phyloP scores from a whole-genome alignment of 2,888 invertebrate genomes.

The Temnothorax unifasciatus region DNA sequence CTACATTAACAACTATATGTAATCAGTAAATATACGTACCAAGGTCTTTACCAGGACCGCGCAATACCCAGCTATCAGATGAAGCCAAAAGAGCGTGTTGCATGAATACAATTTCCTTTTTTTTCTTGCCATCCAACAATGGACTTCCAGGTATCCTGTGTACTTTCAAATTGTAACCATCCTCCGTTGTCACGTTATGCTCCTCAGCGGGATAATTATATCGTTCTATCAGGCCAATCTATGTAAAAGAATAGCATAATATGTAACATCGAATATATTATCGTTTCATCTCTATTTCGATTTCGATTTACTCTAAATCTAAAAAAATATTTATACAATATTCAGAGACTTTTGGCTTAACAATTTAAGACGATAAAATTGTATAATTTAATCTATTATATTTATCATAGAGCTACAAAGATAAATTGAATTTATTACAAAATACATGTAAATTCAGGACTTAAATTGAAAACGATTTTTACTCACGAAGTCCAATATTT shows the following conservation, averaged over 20 bases:
- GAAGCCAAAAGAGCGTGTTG: conserved; percentile 80
- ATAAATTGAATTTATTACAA: background rate
- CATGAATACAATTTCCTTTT: conserved; percentile 78
- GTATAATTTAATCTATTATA: background rate
- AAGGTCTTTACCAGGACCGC: conserved; percentile 81
- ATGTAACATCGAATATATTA: background rate
- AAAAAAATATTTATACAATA: background rate
- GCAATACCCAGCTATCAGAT: conserved; percentile 81
- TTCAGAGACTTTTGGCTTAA: background rate
- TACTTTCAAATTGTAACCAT: conserved; percentile 79
- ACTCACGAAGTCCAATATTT: conserved; percentile 41
- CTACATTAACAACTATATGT: conserved; percentile 72
- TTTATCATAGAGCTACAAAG: no score
- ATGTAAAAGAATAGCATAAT: conserved; percentile 69
- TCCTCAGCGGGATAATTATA: conserved; percentile 80
- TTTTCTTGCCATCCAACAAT: conserved; percentile 60
- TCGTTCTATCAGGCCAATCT: conserved; percentile 77
- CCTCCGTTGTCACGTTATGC: conserved; percentile 78
- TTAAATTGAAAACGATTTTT: background rate
- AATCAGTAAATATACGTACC: conserved; percentile 73
- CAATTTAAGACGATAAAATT: background rate
- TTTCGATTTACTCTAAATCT: background rate
- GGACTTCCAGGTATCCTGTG: conserved; percentile 81
- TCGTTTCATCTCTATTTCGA: conserved; percentile 79
- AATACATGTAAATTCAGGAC: background rate